Evolutionary conservation across 2,888 invertebrate species (phyloP).

Genomic region (Allygus modestus): DNA sequence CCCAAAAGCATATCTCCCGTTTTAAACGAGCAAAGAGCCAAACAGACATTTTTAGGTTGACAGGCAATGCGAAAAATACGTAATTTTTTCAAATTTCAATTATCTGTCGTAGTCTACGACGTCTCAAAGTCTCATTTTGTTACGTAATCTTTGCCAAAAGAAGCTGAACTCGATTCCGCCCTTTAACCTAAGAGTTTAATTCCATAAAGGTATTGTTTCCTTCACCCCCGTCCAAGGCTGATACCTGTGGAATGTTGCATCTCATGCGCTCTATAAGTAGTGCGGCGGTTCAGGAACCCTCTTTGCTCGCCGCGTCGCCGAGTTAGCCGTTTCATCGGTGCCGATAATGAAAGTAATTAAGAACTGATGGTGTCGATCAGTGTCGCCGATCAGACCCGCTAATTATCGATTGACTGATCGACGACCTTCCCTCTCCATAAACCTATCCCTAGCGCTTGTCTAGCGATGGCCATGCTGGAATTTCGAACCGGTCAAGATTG

Average conservation of each 20-base stretch:
- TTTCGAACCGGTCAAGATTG: constrained; percentile 36
- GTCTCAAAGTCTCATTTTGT: no score
- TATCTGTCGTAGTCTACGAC: no score
- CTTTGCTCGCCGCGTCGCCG: not conserved
- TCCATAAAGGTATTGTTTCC: no score
- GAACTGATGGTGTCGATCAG: constrained; percentile 22
- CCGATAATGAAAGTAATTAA: constrained; percentile 45
- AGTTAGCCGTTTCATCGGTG: not conserved
- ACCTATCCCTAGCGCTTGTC: constrained; percentile 21
- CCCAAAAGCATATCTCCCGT: no score
- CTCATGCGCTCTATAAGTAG: not conserved
- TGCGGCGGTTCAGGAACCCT: not conserved
- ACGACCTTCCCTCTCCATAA: constrained; percentile 22
- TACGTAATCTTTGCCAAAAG: no score
- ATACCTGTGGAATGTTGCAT: not conserved
- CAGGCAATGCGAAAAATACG: no score
- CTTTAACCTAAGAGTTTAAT: no score
- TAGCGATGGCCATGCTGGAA: constrained; percentile 27
- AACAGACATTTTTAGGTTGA: no score
- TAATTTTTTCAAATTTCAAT: no score
- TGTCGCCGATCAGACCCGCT: constrained; percentile 36
- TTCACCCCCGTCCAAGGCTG: no score
- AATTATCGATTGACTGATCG: constrained; percentile 42
- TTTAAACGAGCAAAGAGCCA: no score
- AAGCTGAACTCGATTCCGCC: no score